Evolutionary conservation across 2,888 invertebrate genomes (phyloP).

Genomic region (Cetonia aurata): DNA sequence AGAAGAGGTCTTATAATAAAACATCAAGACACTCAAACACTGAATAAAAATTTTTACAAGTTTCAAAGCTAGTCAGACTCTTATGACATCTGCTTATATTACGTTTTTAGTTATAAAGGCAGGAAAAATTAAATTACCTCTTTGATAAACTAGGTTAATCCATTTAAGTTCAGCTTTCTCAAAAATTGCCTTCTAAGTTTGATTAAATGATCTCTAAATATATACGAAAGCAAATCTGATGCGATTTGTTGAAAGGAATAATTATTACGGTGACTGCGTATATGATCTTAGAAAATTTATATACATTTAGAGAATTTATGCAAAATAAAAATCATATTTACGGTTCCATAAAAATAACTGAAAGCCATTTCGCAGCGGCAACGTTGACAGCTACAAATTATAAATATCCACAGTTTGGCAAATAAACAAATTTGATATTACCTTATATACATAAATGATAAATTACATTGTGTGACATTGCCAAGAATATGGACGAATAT

Average conservation of each 20-base stretch:
- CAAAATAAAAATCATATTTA: slow-evolving; percentile 15
- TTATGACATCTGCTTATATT: too few relatives aligned
- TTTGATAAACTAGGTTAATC: too few relatives aligned
- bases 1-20: too few relatives aligned
- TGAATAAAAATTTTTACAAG: too few relatives aligned
- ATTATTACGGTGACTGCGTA: too few relatives aligned
- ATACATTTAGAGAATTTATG: slow-evolving; percentile 11
- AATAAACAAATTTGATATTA: slow-evolving; percentile 9
- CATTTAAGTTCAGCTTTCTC: too few relatives aligned
- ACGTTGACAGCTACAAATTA: slow-evolving; percentile 7
- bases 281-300: slow-evolving; percentile 14
- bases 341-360: slow-evolving; percentile 12
- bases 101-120: too few relatives aligned
- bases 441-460: slow-evolving; percentile 27
- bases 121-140: too few relatives aligned
- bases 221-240: neutral
- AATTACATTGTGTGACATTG: slow-evolving; percentile 24
- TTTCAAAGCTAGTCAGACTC: too few relatives aligned
- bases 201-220: neutral
- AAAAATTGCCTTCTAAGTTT: too few relatives aligned
- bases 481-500: slow-evolving; percentile 29
- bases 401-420: slow-evolving; percentile 5
- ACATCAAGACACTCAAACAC: too few relatives aligned
- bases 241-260: neutral
- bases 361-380: neutral